Base-by-base conservation (phyloP, 2,113 vertebrate genomes). In the Oncorhynchus keta region DNA sequence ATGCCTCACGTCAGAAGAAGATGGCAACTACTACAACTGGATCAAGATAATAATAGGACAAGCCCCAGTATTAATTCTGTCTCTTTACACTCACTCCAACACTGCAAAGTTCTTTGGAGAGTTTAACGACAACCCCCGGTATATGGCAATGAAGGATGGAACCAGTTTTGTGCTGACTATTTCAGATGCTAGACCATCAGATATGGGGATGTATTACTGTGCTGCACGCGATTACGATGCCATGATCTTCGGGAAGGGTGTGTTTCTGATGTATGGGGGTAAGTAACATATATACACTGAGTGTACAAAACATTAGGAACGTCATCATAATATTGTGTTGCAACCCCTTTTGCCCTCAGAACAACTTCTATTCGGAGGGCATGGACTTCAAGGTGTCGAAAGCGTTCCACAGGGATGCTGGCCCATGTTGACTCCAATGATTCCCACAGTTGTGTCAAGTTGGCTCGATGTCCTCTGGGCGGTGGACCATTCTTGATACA, bases 121-220 rank as follows among this genome's bases (percentile, higher is more conserved):
- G 0, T 88, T 61, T 20, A 35, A 72, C 35, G 11, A 72, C 8
- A 75, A 75, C 8, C 76, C 79, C 76, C 1, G 14, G 12, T 75
- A 77, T 11, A 0, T 2, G 4, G 48, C 0, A 39, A 12, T 7
- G 0, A 28, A 0, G 6, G 12, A 4, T 68, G 0, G 3, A 22
- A 3, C 48, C 0, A 11, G 81, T 83, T 61, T 4, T 64, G 61
- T 82, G 62, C 85, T 88, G 13, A 75, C 1, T 0, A 86, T 89
- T 68, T 22, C 6, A 20, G 1, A 81, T 5, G 62, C 86, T 24
- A 39, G 0, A 0, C 9, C 13, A 22, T 72, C 55, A 0, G 87
- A 90, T 68, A 83, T 83, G 16, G 87, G 76, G 0, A 83, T 11
- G 0, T 87, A 87, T 75, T 88, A 69, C 68, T 90, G 87, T n/a